Evolutionary conservation across 2,797 vertebrate genomes (phyloP).

Genomic region (Enteromius fasciolatus): DNA sequence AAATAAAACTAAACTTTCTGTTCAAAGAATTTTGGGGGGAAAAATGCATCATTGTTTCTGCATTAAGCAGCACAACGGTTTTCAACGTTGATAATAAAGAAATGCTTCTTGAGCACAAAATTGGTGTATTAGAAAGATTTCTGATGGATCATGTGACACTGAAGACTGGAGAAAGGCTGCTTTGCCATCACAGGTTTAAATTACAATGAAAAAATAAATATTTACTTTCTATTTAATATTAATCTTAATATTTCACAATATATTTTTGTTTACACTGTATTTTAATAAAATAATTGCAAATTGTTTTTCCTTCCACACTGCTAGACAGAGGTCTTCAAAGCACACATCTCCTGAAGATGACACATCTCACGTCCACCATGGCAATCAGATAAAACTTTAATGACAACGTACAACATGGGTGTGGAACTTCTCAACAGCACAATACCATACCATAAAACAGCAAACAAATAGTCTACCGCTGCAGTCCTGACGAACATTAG

Average conservation of each 20-base stretch:
- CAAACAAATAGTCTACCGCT: background rate
- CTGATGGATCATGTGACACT: background rate
- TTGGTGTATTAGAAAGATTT: background rate
- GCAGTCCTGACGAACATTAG: background rate
- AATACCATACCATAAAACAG: slow-evolving; percentile 19
- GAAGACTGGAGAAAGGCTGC: background rate
- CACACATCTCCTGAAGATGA: background rate
- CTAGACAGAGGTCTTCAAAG: background rate
- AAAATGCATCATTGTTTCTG: background rate
- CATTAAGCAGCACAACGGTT: background rate
- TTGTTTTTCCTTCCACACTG: background rate
- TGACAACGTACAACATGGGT: slow-evolving; percentile 2
- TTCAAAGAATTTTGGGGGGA: background rate
- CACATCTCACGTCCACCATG: slow-evolving; percentile 1
- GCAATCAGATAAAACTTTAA: slow-evolving; percentile 10
- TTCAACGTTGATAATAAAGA: background rate
- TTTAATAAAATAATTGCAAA: background rate
- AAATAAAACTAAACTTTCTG: background rate
- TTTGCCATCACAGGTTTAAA: background rate
- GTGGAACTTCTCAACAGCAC: slow-evolving; percentile 3
- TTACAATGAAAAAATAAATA: background rate
- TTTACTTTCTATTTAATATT: background rate
- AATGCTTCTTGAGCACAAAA: background rate
- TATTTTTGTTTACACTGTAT: background rate
- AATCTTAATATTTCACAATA: background rate